phyloP scores from a whole-genome alignment of 1,140 invertebrate genomes.

The Drosophila nikananu region DNA sequence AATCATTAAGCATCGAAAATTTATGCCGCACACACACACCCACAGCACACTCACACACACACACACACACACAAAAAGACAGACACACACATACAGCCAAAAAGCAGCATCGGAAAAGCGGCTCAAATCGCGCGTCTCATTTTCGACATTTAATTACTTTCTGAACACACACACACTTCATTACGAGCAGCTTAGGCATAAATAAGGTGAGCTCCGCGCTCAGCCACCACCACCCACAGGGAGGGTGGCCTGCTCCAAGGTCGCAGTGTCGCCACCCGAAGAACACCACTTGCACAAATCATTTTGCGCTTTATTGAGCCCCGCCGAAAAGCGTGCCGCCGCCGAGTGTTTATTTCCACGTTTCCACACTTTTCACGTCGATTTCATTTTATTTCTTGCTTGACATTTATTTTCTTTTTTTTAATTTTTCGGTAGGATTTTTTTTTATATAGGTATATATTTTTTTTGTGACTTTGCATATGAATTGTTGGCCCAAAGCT shows the following conservation, averaged over 20 bases:
- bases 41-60: constrained; percentile 7
- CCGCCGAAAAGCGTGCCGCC: constrained; percentile 49
- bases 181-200: constrained; percentile 67
- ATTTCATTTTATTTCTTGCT: constrained; percentile 2
- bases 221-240: neutral
- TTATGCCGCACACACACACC: constrained; percentile 60
- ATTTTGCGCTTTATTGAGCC: constrained; percentile 70
- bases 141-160: constrained; percentile 80
- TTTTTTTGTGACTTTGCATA: constrained; percentile 31
- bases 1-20: constrained; percentile 79
- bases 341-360: constrained; percentile 43
- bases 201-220: constrained; percentile 15
- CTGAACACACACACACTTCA: constrained; percentile 63
- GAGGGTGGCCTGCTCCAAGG: neutral
- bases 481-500: constrained; percentile 40
- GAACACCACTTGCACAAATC: constrained; percentile 41
- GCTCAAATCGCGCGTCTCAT: constrained; percentile 73
- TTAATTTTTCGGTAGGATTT: neutral
- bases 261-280: neutral
- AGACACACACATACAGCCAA: constrained; percentile 49
- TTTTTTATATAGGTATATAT: too few relatives aligned
- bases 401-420: constrained; percentile 1
- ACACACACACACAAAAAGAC: constrained; percentile 49
- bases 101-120: constrained; percentile 16
- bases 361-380: constrained; percentile 25